Percentiles rank a stretch among this genome's conserved stretches.
These are phyloP conservation scores for Collichthys lucidus DNA, from an alignment of 2,113 vertebrate species.

Conservation along the genomic window DNA sequence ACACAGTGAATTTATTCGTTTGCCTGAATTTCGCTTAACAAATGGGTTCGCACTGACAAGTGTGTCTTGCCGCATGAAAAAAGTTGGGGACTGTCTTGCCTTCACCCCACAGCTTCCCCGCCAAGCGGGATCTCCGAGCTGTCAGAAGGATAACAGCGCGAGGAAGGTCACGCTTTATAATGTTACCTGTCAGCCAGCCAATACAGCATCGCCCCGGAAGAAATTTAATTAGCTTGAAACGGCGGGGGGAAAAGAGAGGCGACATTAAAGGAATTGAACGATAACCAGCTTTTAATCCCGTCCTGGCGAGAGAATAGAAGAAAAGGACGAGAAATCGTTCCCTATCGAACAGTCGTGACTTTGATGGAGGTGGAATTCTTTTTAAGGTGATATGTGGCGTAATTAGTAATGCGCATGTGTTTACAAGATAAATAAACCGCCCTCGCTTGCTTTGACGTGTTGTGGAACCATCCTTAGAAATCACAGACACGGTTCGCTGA, in stretches of 20 bases:
- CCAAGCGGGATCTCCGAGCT: slow-evolving; percentile 48
- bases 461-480: slow-evolving; percentile 60
- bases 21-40: slow-evolving; percentile 30
- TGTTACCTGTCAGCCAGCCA: slow-evolving; percentile 81
- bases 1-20: neutral
- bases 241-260: slow-evolving; percentile 59
- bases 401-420: slow-evolving; percentile 78
- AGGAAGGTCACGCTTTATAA: slow-evolving; percentile 79
- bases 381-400: slow-evolving; percentile 73
- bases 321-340: slow-evolving; percentile 62
- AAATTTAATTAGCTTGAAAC: slow-evolving; percentile 81
- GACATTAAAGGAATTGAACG: slow-evolving; percentile 80
- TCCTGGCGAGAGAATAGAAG: slow-evolving; percentile 77
- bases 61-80: slow-evolving; percentile 39
- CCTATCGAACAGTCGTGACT: slow-evolving; percentile 74
- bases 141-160: slow-evolving; percentile 66
- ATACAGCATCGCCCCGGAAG: slow-evolving; percentile 66
- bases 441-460: slow-evolving; percentile 68
- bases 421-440: slow-evolving; percentile 79
- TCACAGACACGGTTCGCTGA: slow-evolving; percentile 50
- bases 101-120: slow-evolving; percentile 41
- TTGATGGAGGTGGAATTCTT: slow-evolving; percentile 79
- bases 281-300: slow-evolving; percentile 81
- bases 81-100: slow-evolving; percentile 42
- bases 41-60: slow-evolving; percentile 43